Conservation (phyloP, 2,888 invertebrate species). For the Microplitis manilae region DNA sequence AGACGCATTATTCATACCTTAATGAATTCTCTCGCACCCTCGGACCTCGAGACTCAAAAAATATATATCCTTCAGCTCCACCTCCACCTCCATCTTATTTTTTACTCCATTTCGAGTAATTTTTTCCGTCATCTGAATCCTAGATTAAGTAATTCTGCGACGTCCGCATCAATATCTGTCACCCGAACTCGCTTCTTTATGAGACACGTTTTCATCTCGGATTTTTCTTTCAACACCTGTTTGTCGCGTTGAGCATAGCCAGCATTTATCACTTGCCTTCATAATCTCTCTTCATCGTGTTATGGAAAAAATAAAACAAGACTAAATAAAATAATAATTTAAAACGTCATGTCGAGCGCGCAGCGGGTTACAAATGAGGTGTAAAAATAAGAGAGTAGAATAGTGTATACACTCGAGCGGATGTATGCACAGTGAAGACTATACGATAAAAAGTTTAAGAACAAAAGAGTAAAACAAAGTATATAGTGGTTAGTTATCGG, state of each 20-base stretch:
- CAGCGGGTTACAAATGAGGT: not conserved
- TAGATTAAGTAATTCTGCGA: not conserved
- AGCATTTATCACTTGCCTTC: not conserved
- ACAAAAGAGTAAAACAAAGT: not conserved
- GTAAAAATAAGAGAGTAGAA: not conserved
- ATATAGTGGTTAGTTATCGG: slow-evolving; percentile 19
- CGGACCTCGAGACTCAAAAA: slow-evolving; percentile 28
- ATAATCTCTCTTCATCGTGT: not conserved
- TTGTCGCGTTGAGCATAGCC: not conserved
- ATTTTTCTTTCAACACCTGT: slow-evolving; percentile 13
- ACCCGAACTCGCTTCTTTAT: not conserved
- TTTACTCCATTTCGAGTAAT: not conserved
- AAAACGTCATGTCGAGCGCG: not conserved
- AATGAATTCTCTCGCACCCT: slow-evolving; percentile 66
- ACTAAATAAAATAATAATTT: not conserved
- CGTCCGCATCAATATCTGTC: not conserved
- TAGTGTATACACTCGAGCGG: no score
- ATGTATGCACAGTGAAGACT: not conserved
- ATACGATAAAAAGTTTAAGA: not conserved
- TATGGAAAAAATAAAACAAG: no score
- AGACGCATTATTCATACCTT: slow-evolving; percentile 71
- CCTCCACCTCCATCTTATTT: not conserved
- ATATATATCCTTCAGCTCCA: slow-evolving; percentile 4
- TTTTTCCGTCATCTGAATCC: not conserved
- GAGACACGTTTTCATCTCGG: not conserved